Conservation (phyloP, 2,797 vertebrate species). For the Spatula versicolor region DNA sequence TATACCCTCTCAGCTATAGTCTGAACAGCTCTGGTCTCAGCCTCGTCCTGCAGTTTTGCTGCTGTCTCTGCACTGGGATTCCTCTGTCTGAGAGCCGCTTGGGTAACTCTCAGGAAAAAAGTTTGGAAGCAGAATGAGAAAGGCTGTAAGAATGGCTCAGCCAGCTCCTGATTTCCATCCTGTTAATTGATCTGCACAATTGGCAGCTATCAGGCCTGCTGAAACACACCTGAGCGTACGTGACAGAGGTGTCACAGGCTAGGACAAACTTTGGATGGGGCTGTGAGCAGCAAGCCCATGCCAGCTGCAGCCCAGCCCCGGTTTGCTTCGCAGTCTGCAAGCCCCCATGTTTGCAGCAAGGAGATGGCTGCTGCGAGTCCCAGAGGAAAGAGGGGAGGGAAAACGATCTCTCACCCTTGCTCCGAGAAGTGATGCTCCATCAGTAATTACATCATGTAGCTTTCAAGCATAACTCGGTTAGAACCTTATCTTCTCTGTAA, state of each 20-base stretch:
- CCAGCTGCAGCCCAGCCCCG: neutral
- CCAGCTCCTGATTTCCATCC: neutral
- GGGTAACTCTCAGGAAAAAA: rapidly evolving
- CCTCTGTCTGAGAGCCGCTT: neutral
- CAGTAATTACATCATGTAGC: conserved; percentile 52
- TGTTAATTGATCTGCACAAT: conserved; percentile 21
- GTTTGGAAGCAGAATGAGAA: neutral
- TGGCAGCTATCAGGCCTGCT: conserved; percentile 37
- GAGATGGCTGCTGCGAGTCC: neutral
- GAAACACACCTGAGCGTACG: neutral
- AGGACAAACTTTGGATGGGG: neutral
- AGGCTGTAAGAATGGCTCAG: neutral
- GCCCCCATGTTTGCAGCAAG: neutral
- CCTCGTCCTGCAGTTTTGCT: neutral
- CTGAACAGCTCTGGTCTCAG: neutral
- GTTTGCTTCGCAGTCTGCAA: neutral
- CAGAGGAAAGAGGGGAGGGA: neutral
- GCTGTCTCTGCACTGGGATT: neutral
- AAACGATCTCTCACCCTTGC: neutral
- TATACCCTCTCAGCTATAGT: neutral
- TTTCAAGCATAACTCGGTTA: conserved; percentile 59
- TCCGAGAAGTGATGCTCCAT: neutral
- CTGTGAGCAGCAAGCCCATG: neutral
- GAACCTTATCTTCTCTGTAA: conserved; percentile 26
- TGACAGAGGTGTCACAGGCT: conserved; percentile 19